phyloP scores from a whole-genome alignment of 2,797 vertebrate genomes.

The Micromesistius poutassou region DNA sequence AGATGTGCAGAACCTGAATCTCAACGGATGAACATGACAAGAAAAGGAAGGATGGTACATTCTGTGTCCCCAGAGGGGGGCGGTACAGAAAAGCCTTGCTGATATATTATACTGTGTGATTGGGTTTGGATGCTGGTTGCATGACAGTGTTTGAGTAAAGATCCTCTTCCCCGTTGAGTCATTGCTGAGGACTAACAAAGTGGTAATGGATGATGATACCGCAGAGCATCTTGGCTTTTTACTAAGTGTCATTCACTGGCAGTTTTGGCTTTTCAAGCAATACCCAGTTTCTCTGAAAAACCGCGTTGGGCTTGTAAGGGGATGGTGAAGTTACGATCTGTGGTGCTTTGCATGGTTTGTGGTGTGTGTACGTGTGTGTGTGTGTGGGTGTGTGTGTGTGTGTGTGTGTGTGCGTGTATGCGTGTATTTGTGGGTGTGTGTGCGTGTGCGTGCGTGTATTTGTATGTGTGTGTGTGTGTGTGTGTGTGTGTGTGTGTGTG shows the following conservation, averaged over 20 bases:
- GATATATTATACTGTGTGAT: not conserved
- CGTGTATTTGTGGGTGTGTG: too few species aligned
- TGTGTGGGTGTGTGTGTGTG: too few species aligned
- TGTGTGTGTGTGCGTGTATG: too few species aligned
- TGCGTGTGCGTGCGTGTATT: not conserved
- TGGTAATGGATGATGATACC: not conserved
- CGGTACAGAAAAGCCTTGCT: not conserved
- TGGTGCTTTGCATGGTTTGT: not conserved
- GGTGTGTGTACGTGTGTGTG: not conserved
- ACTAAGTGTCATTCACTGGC: not conserved
- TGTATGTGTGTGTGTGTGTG: too few species aligned
- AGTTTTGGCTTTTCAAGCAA: not conserved
- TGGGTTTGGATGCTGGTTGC: not conserved
- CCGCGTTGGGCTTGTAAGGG: not conserved
- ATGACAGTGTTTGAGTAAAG: not conserved
- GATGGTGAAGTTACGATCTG: not conserved
- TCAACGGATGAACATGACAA: not conserved
- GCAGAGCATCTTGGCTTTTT: not conserved
- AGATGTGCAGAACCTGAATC: not conserved
- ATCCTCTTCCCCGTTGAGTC: not conserved
- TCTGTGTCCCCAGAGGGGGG: not conserved
- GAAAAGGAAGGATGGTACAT: not conserved
- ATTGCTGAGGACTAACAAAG: not conserved
- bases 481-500: too few species aligned
- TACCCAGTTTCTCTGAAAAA: not conserved